phyloP scores from a whole-genome alignment of 2,888 invertebrate genomes.

The Danaus chrysippus region DNA sequence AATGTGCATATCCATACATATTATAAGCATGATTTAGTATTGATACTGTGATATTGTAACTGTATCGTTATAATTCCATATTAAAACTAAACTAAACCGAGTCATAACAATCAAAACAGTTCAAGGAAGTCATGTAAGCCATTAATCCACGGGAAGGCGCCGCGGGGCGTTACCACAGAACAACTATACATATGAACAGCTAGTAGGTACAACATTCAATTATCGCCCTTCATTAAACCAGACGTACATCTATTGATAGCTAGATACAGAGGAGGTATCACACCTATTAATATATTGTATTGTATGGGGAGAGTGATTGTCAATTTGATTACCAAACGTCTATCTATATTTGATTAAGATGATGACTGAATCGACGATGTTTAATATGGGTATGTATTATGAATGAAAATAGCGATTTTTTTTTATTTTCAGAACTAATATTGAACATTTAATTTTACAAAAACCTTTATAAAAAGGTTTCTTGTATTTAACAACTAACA shows the following conservation, averaged over 20 bases:
- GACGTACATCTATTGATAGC: conserved; percentile 43
- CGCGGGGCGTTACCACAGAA: conserved; percentile 54
- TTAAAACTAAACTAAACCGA: not conserved
- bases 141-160: conserved; percentile 65
- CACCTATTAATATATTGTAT: conserved; percentile 4
- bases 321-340: not conserved
- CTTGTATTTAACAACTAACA: no score
- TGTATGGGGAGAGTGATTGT: not conserved
- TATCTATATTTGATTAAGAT: not conserved
- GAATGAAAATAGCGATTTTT: no score
- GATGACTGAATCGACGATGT: not conserved
- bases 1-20: no score
- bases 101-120: conserved; percentile 32
- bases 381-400: no score
- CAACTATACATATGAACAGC: conserved; percentile 69
- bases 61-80: no score
- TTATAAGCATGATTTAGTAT: no score
- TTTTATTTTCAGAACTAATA: no score
- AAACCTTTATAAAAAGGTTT: no score
- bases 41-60: no score
- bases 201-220: conserved; percentile 76
- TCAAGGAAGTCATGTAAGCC: conserved; percentile 40
- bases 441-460: no score
- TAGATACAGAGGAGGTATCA: not conserved
- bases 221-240: conserved; percentile 74